phyloP scores from a whole-genome alignment of 2,113 vertebrate species.

The Machaerirhynchus nigripectus region DNA sequence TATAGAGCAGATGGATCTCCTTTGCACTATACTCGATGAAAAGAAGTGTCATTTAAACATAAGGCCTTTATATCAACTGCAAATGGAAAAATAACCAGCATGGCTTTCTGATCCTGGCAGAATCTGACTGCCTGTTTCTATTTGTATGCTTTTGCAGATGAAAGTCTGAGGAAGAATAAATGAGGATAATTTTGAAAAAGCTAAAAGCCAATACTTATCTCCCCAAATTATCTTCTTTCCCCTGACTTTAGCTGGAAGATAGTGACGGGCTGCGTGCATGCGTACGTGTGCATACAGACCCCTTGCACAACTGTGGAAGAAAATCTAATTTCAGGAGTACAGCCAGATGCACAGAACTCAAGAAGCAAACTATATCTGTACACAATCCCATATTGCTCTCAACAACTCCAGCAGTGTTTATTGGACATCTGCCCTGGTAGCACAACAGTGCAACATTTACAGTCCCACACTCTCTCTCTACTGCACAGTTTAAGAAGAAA shows the following conservation, averaged over 20 bases:
- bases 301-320: neutral
- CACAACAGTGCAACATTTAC: neutral
- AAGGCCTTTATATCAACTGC: neutral
- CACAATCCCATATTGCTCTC: neutral
- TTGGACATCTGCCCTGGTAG: neutral
- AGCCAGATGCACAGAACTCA: neutral
- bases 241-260: neutral
- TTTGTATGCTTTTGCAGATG: neutral
- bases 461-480: neutral
- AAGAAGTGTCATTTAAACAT: constrained; percentile 29
- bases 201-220: neutral
- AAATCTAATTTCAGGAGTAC: neutral
- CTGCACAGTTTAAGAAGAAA: neutral
- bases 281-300: neutral
- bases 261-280: neutral
- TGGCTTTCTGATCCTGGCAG: neutral
- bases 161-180: neutral
- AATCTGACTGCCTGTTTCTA: neutral
- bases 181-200: neutral
- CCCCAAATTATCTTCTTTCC: neutral
- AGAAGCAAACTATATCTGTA: neutral
- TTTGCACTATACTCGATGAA: neutral
- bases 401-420: neutral
- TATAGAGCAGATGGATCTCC: neutral
- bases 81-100: neutral